Evolutionary conservation across 2,113 vertebrate genomes (phyloP), one percentile per base, ranked within the genome.

Genomic region (Hippocampus barbouri): DNA sequence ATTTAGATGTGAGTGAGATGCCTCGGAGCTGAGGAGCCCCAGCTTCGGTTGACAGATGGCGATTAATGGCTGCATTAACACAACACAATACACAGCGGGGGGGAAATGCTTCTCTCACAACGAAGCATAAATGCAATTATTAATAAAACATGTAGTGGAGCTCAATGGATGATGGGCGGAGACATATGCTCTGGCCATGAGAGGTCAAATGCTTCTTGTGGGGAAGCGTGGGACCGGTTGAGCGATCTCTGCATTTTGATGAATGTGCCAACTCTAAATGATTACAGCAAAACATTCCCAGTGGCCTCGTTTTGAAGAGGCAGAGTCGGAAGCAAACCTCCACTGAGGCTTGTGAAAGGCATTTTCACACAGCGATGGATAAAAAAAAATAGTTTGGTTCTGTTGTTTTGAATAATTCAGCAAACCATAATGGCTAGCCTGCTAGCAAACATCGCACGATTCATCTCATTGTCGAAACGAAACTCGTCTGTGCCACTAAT

Each of bases 61-160:
- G 75, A 74, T 62, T 54, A 76, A 85, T 38, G 71, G 74, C 67
- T 43, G 62, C 75, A 67, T 82, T 70, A 54, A 62, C 75, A 68
- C 69, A 82, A 73, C 68, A 34, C 68, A 27, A 59, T 15, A 45
- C 70, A 57, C n/a, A 14, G 15, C 20, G 70, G 34, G 68, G 68
- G 34, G 34, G 49, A 43, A n/a, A 74, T 23, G 38, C 66, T 20
- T 71, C 15, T 34, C 27, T 61, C 59, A 30, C 59, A 61, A 34
- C 15, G 16, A 30, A 34, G 27, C 59, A 61, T 61, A 18, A 61
- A 61, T 61, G 59, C 59, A 34, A 61, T 34, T 61, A 34, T 34
- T 27, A 34, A 23, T 18, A 61, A 34, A 18, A 61, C 2, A 18
- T 61, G 12, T 18, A 59, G 11, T 59, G 56, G 56, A 27, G 7